Evolutionary conservation across 2,113 vertebrate species (phyloP).

Genomic region (Petaurus breviceps): DNA sequence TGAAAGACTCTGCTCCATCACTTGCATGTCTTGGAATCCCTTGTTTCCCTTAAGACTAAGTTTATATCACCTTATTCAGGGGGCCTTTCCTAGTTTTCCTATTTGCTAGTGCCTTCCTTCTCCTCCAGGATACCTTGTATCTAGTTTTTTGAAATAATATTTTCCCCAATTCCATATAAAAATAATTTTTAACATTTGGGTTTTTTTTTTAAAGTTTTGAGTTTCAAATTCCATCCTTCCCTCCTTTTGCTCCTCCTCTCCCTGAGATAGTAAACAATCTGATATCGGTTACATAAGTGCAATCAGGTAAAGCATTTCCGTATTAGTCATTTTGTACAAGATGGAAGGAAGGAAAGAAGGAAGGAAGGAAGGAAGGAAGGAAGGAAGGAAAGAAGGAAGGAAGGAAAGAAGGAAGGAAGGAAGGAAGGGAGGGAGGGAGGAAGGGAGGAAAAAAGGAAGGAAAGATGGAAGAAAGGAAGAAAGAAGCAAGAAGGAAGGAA

Average conservation of each 20-base stretch:
- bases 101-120: neutral
- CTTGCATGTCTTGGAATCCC: neutral
- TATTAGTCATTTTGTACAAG: neutral
- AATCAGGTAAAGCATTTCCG: neutral
- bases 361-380: too few relatives aligned
- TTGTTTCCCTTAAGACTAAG: neutral
- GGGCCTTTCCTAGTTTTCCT: neutral
- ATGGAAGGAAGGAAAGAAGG: neutral
- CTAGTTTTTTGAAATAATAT: neutral
- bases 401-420: too few relatives aligned
- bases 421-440: too few relatives aligned
- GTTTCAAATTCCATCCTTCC: neutral
- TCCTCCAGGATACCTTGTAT: neutral
- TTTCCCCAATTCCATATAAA: neutral
- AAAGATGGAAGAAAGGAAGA: too few relatives aligned
- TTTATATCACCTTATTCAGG: neutral
- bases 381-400: too few relatives aligned
- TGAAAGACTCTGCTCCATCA: neutral
- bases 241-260: neutral
- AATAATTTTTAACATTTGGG: neutral
- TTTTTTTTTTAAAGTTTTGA: neutral
- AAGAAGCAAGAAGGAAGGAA: too few relatives aligned
- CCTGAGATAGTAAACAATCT: neutral
- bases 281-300: neutral
- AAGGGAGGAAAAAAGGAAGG: too few relatives aligned